These are phyloP conservation scores for Dendronephthya gigantea DNA, from an alignment of 64 coral and sea anemone genomes.

Conservation along the genomic window DNA sequence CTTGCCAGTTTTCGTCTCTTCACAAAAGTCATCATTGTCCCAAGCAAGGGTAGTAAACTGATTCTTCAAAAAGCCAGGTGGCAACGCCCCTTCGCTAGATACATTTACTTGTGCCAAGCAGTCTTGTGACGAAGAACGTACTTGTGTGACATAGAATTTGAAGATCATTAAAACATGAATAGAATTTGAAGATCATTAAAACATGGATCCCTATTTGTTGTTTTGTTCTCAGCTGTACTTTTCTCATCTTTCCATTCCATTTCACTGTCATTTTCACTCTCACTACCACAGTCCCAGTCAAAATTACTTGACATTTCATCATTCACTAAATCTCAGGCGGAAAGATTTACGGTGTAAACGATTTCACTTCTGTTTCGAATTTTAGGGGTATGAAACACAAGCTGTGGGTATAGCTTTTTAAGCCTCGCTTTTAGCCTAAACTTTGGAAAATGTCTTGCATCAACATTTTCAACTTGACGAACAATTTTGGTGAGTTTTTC, in stretches of 20 bases:
- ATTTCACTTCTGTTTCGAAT: background rate
- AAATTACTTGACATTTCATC: too few relatives aligned
- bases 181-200: too few relatives aligned
- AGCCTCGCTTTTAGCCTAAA: background rate
- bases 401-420: background rate
- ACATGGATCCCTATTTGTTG: too few relatives aligned
- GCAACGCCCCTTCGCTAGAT: background rate
- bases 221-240: too few relatives aligned
- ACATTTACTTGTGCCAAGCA: background rate
- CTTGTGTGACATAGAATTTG: background rate
- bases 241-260: too few relatives aligned
- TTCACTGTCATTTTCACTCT: too few relatives aligned
- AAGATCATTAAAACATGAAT: too few relatives aligned
- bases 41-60: background rate
- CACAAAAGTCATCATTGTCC: conserved; percentile 7
- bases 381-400: conserved; percentile 1
- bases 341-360: background rate
- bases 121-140: background rate
- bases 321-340: too few relatives aligned
- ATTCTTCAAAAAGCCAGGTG: background rate
- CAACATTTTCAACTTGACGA: background rate
- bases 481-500: background rate
- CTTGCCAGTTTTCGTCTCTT: background rate
- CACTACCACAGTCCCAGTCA: too few relatives aligned
- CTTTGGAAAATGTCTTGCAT: background rate